phyloP scores from a whole-genome alignment of 92 coral and sea anemone species.

The Heteractis magnifica region DNA sequence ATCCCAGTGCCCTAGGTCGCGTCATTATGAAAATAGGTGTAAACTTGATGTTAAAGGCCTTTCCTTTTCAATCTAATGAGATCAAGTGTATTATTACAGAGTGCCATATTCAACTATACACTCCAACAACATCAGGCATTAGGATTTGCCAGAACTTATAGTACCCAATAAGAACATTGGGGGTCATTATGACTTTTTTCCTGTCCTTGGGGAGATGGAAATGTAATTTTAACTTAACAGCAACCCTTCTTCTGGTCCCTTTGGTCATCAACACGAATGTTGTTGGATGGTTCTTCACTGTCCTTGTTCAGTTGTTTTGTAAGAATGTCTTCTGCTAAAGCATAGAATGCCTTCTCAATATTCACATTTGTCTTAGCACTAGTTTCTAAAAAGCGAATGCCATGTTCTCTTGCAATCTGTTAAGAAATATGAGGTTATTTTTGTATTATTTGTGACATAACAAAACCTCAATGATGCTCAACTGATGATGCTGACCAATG shows the following conservation, averaged over 20 bases:
- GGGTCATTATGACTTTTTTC: background rate
- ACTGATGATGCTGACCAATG: no score
- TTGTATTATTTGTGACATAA: background rate
- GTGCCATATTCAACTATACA: constrained; percentile 12
- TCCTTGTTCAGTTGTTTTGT: constrained; percentile 93
- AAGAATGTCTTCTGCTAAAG: constrained; percentile 94
- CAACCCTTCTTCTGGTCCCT: constrained; percentile 75
- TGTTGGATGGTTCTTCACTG: constrained; percentile 74
- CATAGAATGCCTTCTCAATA: constrained; percentile 91
- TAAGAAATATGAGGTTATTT: background rate
- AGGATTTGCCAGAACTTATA: background rate
- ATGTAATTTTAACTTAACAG: constrained; percentile 40
- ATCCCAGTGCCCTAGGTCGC: no score
- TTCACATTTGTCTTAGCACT: constrained; percentile 95
- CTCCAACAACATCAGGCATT: background rate
- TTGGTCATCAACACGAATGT: constrained; percentile 63
- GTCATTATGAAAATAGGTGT: no score
- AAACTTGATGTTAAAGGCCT: background rate
- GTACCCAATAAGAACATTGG: background rate
- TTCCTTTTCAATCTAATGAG: constrained; percentile 22
- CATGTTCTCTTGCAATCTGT: constrained; percentile 97
- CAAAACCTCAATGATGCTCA: no score
- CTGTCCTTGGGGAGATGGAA: background rate
- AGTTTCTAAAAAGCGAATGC: constrained; percentile 94
- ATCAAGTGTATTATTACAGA: constrained; percentile 11